Evolutionary conservation across 2,888 invertebrate species (phyloP).

Genomic region (Eudemis profundana): DNA sequence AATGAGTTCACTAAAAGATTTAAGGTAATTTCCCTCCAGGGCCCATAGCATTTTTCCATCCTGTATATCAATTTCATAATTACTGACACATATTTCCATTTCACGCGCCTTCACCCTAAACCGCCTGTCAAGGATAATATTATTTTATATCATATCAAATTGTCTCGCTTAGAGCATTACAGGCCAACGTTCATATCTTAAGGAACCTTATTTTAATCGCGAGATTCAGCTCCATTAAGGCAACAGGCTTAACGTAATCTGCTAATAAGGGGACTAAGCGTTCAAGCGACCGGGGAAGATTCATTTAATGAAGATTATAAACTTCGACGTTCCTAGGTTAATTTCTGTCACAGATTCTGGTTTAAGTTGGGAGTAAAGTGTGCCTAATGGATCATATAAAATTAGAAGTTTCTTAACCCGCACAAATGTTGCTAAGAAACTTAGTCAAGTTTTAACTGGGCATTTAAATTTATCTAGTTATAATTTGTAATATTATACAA

Average conservation of each 20-base stretch:
- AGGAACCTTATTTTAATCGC: constrained; percentile 39
- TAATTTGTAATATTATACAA: no score
- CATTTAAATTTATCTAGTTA: no score
- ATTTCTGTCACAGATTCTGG: constrained; percentile 31
- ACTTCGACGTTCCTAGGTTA: constrained; percentile 41
- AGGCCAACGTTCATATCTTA: constrained; percentile 33
- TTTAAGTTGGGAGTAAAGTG: constrained; percentile 21
- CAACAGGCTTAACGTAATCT: constrained; percentile 43
- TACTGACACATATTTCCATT: neutral
- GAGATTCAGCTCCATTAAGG: constrained; percentile 40
- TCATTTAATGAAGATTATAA: constrained; percentile 44
- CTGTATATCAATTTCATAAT: neutral
- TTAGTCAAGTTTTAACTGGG: no score
- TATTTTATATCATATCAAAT: constrained; percentile 27
- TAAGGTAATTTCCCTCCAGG: no score
- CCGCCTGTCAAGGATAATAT: constrained; percentile 18
- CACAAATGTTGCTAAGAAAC: neutral
- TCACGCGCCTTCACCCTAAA: neutral
- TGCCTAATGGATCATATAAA: constrained; percentile 13
- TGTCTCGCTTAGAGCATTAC: constrained; percentile 7
- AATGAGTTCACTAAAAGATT: no score
- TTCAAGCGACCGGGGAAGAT: constrained; percentile 41
- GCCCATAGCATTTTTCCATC: no score
- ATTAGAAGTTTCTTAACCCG: neutral
- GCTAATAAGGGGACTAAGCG: constrained; percentile 43